Evolutionary conservation across 2,797 vertebrate species (phyloP).

Genomic region (Acropternis orthonyx): DNA sequence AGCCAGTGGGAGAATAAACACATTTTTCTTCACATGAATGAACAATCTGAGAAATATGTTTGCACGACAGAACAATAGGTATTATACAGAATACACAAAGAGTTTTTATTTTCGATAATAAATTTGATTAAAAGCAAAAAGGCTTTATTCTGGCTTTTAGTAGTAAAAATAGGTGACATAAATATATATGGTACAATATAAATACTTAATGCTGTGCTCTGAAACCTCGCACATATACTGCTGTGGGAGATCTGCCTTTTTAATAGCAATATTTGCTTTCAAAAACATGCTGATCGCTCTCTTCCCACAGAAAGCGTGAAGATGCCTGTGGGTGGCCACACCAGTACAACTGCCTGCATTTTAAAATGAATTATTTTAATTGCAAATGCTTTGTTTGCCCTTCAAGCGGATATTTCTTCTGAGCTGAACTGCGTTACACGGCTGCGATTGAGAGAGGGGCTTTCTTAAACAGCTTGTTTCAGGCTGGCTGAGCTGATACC

Average conservation of each 20-base stretch:
- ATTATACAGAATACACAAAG: background rate
- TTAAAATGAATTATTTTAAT: background rate
- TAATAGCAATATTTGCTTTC: background rate
- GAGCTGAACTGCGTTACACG: background rate
- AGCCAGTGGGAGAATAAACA: background rate
- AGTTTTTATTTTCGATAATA: background rate
- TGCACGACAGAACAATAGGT: background rate
- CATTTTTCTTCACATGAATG: background rate
- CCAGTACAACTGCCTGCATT: accelerated
- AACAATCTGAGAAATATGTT: background rate
- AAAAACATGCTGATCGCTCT: background rate
- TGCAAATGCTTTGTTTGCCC: background rate
- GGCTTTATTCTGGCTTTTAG: background rate
- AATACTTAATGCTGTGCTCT: background rate
- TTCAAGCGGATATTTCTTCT: accelerated
- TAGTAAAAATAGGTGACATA: background rate
- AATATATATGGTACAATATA: background rate
- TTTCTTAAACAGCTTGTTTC: background rate
- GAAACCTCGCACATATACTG: background rate
- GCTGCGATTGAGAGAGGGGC: background rate
- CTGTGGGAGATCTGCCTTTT: background rate
- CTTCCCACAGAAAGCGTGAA: background rate
- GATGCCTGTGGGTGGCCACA: background rate
- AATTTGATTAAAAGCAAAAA: background rate
- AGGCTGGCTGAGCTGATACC: background rate